Evolutionary conservation across 2,797 vertebrate genomes (phyloP), one percentile per base, ranked within the genome.

Genomic region (Vireo griseus): DNA sequence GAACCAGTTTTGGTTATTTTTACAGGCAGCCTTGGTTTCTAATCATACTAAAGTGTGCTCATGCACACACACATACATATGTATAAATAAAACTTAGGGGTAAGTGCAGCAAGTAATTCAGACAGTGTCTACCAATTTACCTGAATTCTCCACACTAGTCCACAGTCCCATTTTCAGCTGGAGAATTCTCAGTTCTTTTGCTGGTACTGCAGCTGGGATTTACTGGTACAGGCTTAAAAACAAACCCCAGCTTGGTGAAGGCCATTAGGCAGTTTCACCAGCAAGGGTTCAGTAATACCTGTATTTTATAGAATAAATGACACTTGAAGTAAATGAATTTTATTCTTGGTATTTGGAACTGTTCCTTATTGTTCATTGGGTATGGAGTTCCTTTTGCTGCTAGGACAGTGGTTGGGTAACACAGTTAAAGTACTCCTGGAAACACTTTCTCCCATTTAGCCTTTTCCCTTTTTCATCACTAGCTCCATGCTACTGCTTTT

Each of bases 11-110:
- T 22, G 39, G 45, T 84, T 77, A 59, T 65, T 86, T 86, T 81
- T 78, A 87, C 57, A 75, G 25, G 54, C 85, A 78, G 50, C 25
- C 80, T 72, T 91, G 55, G 47, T 66, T 94, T 91, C 45, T 65
- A n/a, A 7, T 44, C 1, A 0, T 37, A 39, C 4, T 57, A 44
- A 10, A 44, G 20, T 19, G 20, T 12, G 4, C 19, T 39, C 5
- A 2, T 8, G 7, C 15, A 14, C 5, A 2, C 1, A 4, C 26
- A 33, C 18, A 19, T 22, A 19, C 2, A 24, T 2, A 39, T 5
- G 31, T 21, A 28, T 7, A 58, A n/a, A 33, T 40, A 45, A 71
- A 66, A 22, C 22, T 16, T 21, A 0, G 10, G n/a, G 9, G 7
- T 69, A 47, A 52, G 44, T 35, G 69, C 50, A 10, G 2, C n/a